phyloP scores from a whole-genome alignment of 1,140 invertebrate species.

The Formica selysi region DNA sequence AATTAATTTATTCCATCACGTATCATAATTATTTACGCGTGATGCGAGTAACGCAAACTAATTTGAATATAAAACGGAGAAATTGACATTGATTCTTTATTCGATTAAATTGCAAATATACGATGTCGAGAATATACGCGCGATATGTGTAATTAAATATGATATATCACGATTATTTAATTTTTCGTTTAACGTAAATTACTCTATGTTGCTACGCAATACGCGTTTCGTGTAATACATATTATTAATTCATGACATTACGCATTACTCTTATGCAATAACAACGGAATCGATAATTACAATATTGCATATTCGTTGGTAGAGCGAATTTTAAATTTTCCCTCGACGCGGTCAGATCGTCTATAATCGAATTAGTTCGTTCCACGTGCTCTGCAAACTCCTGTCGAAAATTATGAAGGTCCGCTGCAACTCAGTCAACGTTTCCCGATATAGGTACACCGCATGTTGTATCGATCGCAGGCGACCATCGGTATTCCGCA shows the following conservation, averaged over 20 bases:
- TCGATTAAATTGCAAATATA: conserved; percentile 26
- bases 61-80: conserved; percentile 18
- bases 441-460: conserved; percentile 48
- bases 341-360: conserved; percentile 45
- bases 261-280: conserved; percentile 43
- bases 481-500: conserved; percentile 47
- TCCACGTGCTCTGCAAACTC: conserved; percentile 53
- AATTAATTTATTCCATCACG: background rate
- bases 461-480: conserved; percentile 55
- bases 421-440: conserved; percentile 50
- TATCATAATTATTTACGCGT: conserved; percentile 5
- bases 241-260: conserved; percentile 21
- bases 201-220: background rate
- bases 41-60: background rate
- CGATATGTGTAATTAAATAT: background rate
- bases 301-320: background rate
- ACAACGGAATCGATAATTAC: conserved; percentile 41
- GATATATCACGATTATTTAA: conserved; percentile 33
- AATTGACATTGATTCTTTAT: conserved; percentile 8
- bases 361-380: conserved; percentile 55
- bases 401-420: conserved; percentile 52
- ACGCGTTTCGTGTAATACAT: background rate
- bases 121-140: background rate
- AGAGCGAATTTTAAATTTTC: conserved; percentile 64
- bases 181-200: conserved; percentile 2